phyloP scores from a whole-genome alignment of 64 coral and sea anemone species.

The Cladopsammia gracilis region DNA sequence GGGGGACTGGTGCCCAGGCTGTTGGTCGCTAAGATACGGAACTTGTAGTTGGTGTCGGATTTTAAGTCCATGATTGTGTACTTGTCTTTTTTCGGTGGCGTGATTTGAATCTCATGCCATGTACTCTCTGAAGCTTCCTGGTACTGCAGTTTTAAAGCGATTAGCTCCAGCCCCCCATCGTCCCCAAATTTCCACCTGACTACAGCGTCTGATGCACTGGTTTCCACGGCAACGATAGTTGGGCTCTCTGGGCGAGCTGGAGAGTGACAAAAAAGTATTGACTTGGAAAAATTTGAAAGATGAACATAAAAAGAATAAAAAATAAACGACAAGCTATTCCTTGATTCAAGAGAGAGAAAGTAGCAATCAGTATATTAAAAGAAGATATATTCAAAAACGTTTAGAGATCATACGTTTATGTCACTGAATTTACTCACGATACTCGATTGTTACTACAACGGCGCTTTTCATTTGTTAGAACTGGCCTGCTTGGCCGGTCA shows the following conservation, averaged over 20 bases:
- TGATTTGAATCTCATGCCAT: constrained; percentile 85
- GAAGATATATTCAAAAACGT: too few species aligned
- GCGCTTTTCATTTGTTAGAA: too few species aligned
- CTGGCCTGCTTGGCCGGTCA: too few species aligned
- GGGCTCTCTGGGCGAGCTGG: constrained; percentile 87
- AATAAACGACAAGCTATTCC: too few species aligned
- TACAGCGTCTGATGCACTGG: constrained; percentile 28
- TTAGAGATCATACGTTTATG: too few species aligned
- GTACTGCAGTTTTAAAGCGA: constrained; percentile 84
- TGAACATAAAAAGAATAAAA: background rate
- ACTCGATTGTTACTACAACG: too few species aligned
- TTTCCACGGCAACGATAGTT: constrained; percentile 69
- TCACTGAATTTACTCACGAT: too few species aligned
- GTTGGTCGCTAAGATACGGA: constrained; percentile 86
- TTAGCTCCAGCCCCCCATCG: constrained; percentile 77
- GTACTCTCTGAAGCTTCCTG: constrained; percentile 7
- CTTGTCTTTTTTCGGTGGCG: constrained; percentile 68
- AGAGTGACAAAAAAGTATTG: background rate
- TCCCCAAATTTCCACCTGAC: constrained; percentile 80
- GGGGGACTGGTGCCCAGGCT: constrained; percentile 66
- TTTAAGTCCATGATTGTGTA: constrained; percentile 79
- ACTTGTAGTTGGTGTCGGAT: constrained; percentile 82
- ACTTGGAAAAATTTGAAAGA: background rate
- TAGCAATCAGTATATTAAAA: too few species aligned
- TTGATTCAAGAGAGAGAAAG: too few species aligned